A percentile compares a stretch with the other conserved stretches of the same genome.
phyloP scores from a whole-genome alignment of 2,888 invertebrate species.

The Venustoraphidia nigricollis region DNA sequence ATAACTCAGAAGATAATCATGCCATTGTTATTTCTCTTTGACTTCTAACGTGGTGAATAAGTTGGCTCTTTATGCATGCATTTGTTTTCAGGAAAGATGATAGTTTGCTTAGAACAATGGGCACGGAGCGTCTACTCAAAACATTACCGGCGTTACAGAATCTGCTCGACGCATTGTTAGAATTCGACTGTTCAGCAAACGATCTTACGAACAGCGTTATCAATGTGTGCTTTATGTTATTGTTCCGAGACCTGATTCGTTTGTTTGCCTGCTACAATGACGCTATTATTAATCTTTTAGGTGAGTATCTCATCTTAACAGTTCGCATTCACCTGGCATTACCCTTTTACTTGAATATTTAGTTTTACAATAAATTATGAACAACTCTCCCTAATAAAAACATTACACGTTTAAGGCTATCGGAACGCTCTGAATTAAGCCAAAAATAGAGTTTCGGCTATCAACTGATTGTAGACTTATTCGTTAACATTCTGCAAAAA shows the following conservation, averaged over 20 bases:
- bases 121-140: slow-evolving; percentile 90
- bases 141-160: slow-evolving; percentile 90
- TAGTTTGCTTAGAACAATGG: slow-evolving; percentile 92
- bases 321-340: no score
- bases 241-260: slow-evolving; percentile 71
- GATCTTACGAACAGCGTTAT: slow-evolving; percentile 91
- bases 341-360: no score
- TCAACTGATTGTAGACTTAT: no score
- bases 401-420: no score
- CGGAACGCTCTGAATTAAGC: no score
- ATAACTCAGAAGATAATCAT: no score
- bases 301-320: slow-evolving; percentile 25
- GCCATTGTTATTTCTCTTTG: not conserved
- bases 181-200: slow-evolving; percentile 93
- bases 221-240: slow-evolving; percentile 67
- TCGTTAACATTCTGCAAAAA: no score
- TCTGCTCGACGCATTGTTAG: slow-evolving; percentile 87
- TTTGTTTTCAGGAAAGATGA: slow-evolving; percentile 71
- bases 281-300: slow-evolving; percentile 92
- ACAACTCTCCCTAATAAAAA: no score
- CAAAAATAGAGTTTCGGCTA: no score
- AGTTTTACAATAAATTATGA: no score
- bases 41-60: no score
- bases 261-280: slow-evolving; percentile 99
- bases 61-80: not conserved